Percentiles rank a stretch among this genome's conserved stretches.
Evolutionary conservation across 2,888 invertebrate species (phyloP).

Genomic region (Morpho helenor): DNA sequence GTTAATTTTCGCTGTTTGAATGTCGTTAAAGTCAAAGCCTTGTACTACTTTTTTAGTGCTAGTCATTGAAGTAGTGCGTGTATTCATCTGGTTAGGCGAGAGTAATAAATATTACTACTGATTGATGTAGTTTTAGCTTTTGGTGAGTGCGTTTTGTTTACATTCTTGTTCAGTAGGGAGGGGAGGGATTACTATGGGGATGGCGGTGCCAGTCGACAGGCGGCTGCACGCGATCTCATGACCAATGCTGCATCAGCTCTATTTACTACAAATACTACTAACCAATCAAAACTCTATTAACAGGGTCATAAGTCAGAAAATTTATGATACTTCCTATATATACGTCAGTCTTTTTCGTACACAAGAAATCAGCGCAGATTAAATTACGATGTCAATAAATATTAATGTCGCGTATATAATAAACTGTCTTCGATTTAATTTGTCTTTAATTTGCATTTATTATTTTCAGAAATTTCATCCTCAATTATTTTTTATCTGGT

Average conservation of each 20-base stretch:
- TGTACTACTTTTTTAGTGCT: conserved; percentile 44
- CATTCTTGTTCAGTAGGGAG: conserved; percentile 55
- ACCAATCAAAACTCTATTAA: conserved; percentile 47
- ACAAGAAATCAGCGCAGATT: conserved; percentile 15
- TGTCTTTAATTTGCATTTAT: too few species aligned
- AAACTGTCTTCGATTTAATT: conserved; percentile 5
- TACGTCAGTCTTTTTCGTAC: conserved; percentile 9
- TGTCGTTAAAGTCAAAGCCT: conserved; percentile 56
- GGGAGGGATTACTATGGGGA: conserved; percentile 58
- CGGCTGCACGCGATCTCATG: conserved; percentile 64
- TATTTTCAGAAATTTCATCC: too few species aligned
- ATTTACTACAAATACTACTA: conserved; percentile 40
- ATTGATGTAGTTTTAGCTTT: conserved; percentile 25
- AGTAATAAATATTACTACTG: conserved; percentile 26
- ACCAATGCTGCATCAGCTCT: conserved; percentile 53
- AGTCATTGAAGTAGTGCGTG: conserved; percentile 27
- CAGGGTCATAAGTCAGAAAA: conserved; percentile 43
- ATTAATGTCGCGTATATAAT: conserved; percentile 6
- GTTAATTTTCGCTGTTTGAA: conserved; percentile 45
- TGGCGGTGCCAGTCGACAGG: conserved; percentile 77
- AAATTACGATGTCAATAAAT: conserved; percentile 12
- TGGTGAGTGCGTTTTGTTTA: conserved; percentile 49
- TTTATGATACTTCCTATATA: conserved; percentile 36
- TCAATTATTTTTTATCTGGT: too few species aligned
- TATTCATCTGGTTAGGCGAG: conserved; percentile 30